phyloP scores from a whole-genome alignment of 1,140 invertebrate genomes.

The Archegozetes longisetosus region DNA sequence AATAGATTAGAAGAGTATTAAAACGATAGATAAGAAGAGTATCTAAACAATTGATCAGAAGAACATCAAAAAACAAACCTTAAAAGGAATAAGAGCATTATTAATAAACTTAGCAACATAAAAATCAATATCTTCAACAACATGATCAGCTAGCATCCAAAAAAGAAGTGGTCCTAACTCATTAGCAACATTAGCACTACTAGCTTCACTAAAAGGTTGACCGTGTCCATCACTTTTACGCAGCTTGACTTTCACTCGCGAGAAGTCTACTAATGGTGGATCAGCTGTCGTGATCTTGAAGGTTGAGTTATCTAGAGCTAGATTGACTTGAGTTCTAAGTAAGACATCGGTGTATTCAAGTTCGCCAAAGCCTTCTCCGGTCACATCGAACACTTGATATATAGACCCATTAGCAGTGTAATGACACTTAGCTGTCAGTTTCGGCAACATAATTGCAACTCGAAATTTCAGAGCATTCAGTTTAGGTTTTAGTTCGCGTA shows the following conservation, averaged over 20 bases:
- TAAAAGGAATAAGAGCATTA: conserved; percentile 17
- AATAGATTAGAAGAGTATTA: too few species aligned
- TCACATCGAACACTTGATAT: conserved; percentile 21
- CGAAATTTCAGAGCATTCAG: conserved; percentile 19
- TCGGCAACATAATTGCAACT: conserved; percentile 20
- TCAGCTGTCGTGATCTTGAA: conserved; percentile 16
- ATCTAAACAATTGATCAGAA: too few species aligned
- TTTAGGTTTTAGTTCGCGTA: conserved; percentile 19
- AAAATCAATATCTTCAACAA: conserved; percentile 20
- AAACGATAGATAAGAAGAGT: too few species aligned
- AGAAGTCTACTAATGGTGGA: conserved; percentile 22
- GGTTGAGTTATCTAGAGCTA: conserved; percentile 19
- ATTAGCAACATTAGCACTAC: conserved; percentile 16
- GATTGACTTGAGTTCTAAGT: conserved; percentile 20
- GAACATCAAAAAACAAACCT: too few species aligned
- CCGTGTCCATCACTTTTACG: neutral
- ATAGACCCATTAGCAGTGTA: conserved; percentile 20
- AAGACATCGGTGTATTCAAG: conserved; percentile 22
- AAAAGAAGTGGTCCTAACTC: conserved; percentile 22
- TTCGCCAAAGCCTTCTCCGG: conserved; percentile 18
- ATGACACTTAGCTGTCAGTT: conserved; percentile 17
- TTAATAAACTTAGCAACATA: conserved; percentile 20
- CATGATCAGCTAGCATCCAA: conserved; percentile 22
- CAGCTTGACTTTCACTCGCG: conserved; percentile 13
- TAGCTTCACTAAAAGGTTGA: conserved; percentile 12